Base-by-base conservation (phyloP, 2,797 vertebrate species). In the Liasis olivaceus region DNA sequence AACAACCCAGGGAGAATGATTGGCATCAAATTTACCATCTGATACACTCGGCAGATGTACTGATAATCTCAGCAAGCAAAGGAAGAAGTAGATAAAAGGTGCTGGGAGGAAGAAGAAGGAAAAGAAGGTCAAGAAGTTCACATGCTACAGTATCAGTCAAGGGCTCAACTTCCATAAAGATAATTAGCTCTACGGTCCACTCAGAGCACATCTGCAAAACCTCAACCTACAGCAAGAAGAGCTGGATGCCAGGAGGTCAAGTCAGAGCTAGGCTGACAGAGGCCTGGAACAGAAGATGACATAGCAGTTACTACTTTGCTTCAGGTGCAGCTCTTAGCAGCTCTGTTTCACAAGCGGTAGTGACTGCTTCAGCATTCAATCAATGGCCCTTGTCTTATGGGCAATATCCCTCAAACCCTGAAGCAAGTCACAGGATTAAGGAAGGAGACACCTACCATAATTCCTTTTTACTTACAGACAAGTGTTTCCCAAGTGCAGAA, bases 401-500 rank as follows among this genome's bases (percentile, higher is more conserved):
- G 87, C 93, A 72, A 28, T 92, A 87, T 92, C 94, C 90, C 92
- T 0, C 0, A 59, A 87, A 0, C 47, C 88, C 84, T 95, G 90
- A 95, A 96, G 94, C 92, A 94, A 94, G 92, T 93, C 92, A 93
- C 92, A 92, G 94, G 93, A 90, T 42, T 60, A 90, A 81, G 62
- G 72, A 62, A 91, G 94, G 58, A 72, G 66, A 47, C 14, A 88
- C 54, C 93, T 93, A 93, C 87, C 93, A 56, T 5, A 89, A 89
- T 31, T 86, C 85, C 6, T 42, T 88, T 85, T 88, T 63, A 60
- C 28, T 42, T n/a, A 24, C 86, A 88, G 51, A 86, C 3, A 66
- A 94, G 88, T 95, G 94, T 89, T 95, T 96, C 90, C 90, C 64
- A 96, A 94, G 97, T 94, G 93, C 94, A 96, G 96, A 96, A 95